Base-by-base conservation (phyloP, 2,113 vertebrate species). In the Hydrolagus affinis region DNA sequence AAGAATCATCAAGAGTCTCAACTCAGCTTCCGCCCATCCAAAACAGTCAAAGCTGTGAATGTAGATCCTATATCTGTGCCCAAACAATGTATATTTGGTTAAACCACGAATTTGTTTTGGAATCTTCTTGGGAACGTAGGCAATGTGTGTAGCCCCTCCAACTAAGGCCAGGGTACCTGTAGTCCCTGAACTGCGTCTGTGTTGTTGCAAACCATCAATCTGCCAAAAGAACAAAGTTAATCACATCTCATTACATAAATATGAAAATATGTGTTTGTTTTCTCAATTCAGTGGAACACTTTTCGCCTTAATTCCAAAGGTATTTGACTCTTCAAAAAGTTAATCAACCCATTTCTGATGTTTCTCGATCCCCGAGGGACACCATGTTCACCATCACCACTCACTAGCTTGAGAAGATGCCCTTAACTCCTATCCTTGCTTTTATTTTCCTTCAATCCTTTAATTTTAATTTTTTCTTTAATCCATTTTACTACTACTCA, bases 1-100 rank as follows among this genome's bases (percentile, higher is more conserved):
- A 98, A 87, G 25, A 88, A 89, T 0, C 94, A 96, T 25, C 86
- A 96, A 87, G 86, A 98, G 86, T 85, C 74, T 93, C 89, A 95
- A 98, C 88, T 96, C 95, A 1, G 95, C 95, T 89, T 99, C 96
- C 3, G 97, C 95, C 86, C 95, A 95, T 66, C 98, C 98, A 0
- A 96, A 99, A 90, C 98, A 99, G 86, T 94, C 95, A 90, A 95
- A 98, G 88, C 96, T 99, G 89, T 96, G 95, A 0, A 96, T 97
- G 89, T 98, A 99, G 72, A 99, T 92, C 0, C 90, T 92, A 89
- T 98, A 98, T 4, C 87, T 86, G 11, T 98, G 97, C 78, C 97
- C 96, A 0, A 98, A 99, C 56, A 99, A 88, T 2, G 94, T 92
- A 88, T 98, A 91, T 78, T 72, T n/a, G 91, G 92, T 0, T n/a